These are phyloP conservation scores for Caiman crocodilus DNA, from an alignment of 2,797 vertebrate species.

Conservation along the genomic window DNA sequence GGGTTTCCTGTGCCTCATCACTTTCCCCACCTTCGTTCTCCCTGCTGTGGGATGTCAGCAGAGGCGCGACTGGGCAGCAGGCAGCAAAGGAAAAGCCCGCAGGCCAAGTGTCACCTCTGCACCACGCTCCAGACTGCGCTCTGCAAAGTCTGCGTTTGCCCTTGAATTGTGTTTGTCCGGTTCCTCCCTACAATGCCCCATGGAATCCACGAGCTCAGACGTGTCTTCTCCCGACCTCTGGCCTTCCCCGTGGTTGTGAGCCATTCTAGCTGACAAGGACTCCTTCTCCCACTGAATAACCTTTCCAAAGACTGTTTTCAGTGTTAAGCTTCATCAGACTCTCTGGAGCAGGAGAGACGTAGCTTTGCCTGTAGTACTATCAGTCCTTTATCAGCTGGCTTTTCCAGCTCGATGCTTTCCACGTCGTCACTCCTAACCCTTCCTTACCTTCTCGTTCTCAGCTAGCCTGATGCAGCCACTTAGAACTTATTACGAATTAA, in stretches of 20 bases:
- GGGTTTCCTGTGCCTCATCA: neutral
- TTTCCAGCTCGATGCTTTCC: neutral
- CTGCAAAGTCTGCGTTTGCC: neutral
- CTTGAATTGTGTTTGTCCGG: neutral
- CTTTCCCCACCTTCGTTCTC: neutral
- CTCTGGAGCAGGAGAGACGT: neutral
- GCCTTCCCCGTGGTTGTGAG: neutral
- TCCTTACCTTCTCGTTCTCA: accelerated
- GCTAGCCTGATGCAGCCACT: neutral
- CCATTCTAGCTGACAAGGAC: neutral
- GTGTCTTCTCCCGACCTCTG: neutral
- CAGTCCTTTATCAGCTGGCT: neutral
- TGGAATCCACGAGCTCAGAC: neutral
- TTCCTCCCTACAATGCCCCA: neutral
- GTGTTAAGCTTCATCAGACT: no score
- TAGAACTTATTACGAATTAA: neutral
- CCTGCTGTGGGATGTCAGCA: neutral
- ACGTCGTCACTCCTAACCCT: accelerated
- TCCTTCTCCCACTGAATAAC: no score
- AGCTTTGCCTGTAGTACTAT: no score
- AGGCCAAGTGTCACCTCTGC: neutral
- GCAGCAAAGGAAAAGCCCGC: neutral
- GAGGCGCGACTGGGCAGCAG: no score
- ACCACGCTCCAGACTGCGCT: neutral
- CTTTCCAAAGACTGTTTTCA: neutral